Percentiles rank a stretch among this genome's conserved stretches.
These are phyloP conservation scores for Adineta ricciae DNA, from an alignment of 2,888 invertebrate species.

Conservation along the genomic window DNA sequence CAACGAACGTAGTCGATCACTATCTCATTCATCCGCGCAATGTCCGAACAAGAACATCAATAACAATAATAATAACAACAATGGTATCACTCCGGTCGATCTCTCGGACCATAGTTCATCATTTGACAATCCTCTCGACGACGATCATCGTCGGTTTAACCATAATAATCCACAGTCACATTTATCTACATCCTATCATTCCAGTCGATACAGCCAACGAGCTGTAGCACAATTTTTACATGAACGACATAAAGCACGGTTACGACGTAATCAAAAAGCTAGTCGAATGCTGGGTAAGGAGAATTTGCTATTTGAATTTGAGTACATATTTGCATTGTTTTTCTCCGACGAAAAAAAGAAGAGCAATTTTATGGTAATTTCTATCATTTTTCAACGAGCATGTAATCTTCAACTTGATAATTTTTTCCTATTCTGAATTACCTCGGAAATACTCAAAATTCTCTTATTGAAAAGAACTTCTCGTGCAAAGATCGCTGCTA, in stretches of 20 bases:
- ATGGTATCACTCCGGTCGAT: not conserved
- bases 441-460: too few relatives aligned
- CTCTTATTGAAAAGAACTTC: too few relatives aligned
- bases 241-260: conserved; percentile 24
- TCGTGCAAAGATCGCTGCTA: too few relatives aligned
- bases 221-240: not conserved
- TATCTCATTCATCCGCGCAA: not conserved
- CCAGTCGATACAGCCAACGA: not conserved
- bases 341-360: too few relatives aligned
- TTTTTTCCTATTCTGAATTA: too few relatives aligned
- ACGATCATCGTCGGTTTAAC: not conserved
- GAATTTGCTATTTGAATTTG: too few relatives aligned
- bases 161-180: not conserved
- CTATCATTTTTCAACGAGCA: too few relatives aligned
- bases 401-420: too few relatives aligned
- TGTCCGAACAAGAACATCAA: too few relatives aligned
- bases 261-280: conserved; percentile 31
- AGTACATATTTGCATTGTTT: too few relatives aligned
- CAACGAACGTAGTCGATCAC: not conserved
- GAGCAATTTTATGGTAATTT: too few relatives aligned
- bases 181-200: not conserved
- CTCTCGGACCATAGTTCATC: not conserved
- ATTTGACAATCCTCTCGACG: not conserved
- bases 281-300: conserved; percentile 25
- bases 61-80: too few relatives aligned